Percentiles rank a stretch among this genome's conserved stretches.
Conservation (phyloP, 2,113 vertebrate species). For the Tetraodon nigroviridis region DNA sequence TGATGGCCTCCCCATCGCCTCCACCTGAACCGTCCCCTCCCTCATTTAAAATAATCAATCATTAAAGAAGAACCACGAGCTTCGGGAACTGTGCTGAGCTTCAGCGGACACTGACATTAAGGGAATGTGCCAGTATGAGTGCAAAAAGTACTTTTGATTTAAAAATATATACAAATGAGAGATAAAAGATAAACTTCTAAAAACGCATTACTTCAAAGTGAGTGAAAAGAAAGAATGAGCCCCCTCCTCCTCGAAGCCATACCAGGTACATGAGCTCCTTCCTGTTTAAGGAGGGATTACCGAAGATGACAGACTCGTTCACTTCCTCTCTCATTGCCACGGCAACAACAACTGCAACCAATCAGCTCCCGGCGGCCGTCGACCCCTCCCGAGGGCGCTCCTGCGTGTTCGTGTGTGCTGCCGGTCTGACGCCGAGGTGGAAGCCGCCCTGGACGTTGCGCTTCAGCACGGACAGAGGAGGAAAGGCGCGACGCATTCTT, state of each 20-base stretch:
- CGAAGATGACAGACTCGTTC: conserved; percentile 67
- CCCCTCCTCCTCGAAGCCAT: conserved; percentile 81
- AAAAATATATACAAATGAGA: conserved; percentile 59
- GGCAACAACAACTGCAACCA: conserved; percentile 71
- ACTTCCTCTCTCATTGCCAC: conserved; percentile 68
- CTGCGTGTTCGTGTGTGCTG: conserved; percentile 49
- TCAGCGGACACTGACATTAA: conserved; percentile 48
- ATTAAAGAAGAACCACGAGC: conserved; percentile 55
- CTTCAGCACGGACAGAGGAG: conserved; percentile 17
- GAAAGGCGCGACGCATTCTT: conserved; percentile 77
- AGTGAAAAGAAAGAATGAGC: conserved; percentile 33
- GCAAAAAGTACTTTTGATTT: conserved; percentile 42
- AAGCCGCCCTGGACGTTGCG: conserved; percentile 48
- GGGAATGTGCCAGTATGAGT: conserved; percentile 61
- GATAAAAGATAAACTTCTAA: conserved; percentile 57
- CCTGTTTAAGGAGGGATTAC: conserved; percentile 52
- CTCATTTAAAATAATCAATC: conserved; percentile 49
- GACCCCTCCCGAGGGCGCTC: conserved; percentile 55
- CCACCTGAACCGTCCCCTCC: conserved; percentile 16
- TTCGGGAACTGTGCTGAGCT: conserved; percentile 61
- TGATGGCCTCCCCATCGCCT: conserved; percentile 14
- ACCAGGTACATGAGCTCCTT: conserved; percentile 72
- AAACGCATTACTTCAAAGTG: conserved; percentile 50
- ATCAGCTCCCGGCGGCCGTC: conserved; percentile 50
- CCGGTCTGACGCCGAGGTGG: conserved; percentile 58